These are phyloP conservation scores for Sesia bembeciformis DNA, from an alignment of 2,888 invertebrate genomes.

Conservation along the genomic window DNA sequence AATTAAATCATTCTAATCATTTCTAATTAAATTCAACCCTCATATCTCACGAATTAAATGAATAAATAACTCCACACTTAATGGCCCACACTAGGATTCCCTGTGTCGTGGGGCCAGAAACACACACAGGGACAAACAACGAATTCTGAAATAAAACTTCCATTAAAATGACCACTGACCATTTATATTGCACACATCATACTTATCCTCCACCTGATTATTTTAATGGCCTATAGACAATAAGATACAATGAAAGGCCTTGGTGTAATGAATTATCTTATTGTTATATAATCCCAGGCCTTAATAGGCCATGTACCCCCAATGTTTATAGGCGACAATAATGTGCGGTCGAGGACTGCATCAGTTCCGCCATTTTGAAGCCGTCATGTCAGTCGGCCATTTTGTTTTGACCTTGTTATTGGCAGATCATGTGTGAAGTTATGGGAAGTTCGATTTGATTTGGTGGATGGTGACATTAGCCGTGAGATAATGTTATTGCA, in stretches of 20 bases:
- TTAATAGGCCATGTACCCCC: slow-evolving; percentile 39
- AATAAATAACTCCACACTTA: no score
- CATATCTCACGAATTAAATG: no score
- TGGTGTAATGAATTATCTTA: slow-evolving; percentile 55
- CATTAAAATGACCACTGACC: neutral
- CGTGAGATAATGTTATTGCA: no score
- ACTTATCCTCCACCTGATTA: slow-evolving; percentile 5
- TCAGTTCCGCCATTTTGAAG: slow-evolving; percentile 34
- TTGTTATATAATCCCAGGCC: slow-evolving; percentile 51
- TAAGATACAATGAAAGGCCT: slow-evolving; percentile 41
- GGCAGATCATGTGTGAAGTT: slow-evolving; percentile 7
- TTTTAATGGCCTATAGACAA: slow-evolving; percentile 31
- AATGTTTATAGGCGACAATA: slow-evolving; percentile 18
- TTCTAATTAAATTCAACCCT: no score
- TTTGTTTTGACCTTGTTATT: slow-evolving; percentile 10
- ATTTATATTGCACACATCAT: slow-evolving; percentile 1
- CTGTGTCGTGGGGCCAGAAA: no score
- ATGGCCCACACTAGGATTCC: no score
- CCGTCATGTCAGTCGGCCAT: slow-evolving; percentile 18
- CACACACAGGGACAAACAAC: no score
- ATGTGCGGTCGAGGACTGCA: slow-evolving; percentile 18
- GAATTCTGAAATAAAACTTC: no score
- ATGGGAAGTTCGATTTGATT: neutral
- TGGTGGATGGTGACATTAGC: neutral
- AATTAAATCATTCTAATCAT: no score